phyloP scores from a whole-genome alignment of 2,113 vertebrate species.

The Camelus dromedarius region DNA sequence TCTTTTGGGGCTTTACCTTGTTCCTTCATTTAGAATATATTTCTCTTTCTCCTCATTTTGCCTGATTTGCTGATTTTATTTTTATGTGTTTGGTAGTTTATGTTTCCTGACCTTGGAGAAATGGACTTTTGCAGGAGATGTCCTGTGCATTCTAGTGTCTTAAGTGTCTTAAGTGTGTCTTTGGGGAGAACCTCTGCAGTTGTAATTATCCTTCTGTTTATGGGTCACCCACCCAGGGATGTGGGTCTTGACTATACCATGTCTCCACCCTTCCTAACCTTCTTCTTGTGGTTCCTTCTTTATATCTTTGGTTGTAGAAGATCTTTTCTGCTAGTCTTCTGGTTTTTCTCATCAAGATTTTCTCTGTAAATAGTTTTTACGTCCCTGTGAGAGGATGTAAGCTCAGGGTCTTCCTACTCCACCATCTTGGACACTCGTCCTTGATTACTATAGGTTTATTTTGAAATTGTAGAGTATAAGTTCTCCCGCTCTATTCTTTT shows the following conservation, averaged over 20 bases:
- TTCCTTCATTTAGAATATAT: not conserved
- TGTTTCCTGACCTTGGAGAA: not conserved
- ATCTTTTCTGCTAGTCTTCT: not conserved
- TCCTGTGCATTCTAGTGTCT: not conserved
- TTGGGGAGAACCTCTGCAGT: not conserved
- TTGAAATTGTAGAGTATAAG: not conserved
- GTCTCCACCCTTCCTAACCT: not conserved
- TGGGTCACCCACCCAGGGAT: not conserved
- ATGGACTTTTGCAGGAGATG: not conserved
- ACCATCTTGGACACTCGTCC: not conserved
- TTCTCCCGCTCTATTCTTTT: not conserved
- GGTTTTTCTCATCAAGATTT: not conserved
- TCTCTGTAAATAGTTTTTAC: not conserved
- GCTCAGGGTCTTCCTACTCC: not conserved
- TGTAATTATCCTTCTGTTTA: not conserved
- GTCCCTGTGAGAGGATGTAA: not conserved
- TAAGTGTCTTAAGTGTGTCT: too few relatives aligned
- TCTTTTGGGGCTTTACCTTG: not conserved
- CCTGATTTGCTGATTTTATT: not conserved
- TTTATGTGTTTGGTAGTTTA: not conserved
- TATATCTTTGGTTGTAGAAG: not conserved
- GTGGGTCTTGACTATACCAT: not conserved
- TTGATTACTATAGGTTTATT: not conserved
- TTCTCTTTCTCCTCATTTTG: not conserved
- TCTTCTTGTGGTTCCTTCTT: not conserved